Base-by-base conservation (phyloP, 2,113 vertebrate species). In the Notiomystis cincta region DNA sequence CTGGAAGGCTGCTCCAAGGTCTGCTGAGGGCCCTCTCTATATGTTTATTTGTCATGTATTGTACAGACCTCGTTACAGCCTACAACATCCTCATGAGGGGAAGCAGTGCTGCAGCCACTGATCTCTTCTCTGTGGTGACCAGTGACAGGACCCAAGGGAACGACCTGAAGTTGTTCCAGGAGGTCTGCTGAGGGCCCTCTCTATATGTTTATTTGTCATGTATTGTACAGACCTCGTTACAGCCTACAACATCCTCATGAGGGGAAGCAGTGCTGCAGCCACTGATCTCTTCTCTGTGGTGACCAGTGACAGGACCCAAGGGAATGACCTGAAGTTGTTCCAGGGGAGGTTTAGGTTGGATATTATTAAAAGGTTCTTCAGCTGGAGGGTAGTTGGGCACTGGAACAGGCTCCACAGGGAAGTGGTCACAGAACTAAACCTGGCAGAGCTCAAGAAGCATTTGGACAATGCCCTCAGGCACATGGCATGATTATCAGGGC, bases 161-260 rank as follows among this genome's bases (percentile, higher is more conserved):
- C 7, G n/a, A 3, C 25, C 31, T 69, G 71, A 82, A 61, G 18
- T 35, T 17, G 2, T 42, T 10, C 10, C 35, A 42, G 22, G 9
- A 17, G 13, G n/a, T n/a, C n/a, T n/a, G n/a, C n/a, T n/a, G n/a
- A n/a, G 38, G 16, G 37, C 20, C 11, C 16, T 45, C n/a, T 75
- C 20, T 56, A 5, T 11, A 47, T 0, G 0, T 3, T 22, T 54
- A 23, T 48, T 69, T 56, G 6, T 28, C 25, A 16, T 37, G 6
- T 61, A 10, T 47, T 54, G 40, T 37, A 13, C 25, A 33, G 7
- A 31, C 11, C 18, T 28, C 22, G 37, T 48, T 35, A 4, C n/a
- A 82, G n/a, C 38, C 33, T 53, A 22, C 35, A 56, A 10, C 31
- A 54, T 33, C 21, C n/a, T 62, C 18, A 16, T 0, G 2, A 53